A percentile compares a stretch with the other conserved stretches of the same genome.
Conservation (phyloP, 2,113 vertebrate genomes). For the Litocranius walleri region DNA sequence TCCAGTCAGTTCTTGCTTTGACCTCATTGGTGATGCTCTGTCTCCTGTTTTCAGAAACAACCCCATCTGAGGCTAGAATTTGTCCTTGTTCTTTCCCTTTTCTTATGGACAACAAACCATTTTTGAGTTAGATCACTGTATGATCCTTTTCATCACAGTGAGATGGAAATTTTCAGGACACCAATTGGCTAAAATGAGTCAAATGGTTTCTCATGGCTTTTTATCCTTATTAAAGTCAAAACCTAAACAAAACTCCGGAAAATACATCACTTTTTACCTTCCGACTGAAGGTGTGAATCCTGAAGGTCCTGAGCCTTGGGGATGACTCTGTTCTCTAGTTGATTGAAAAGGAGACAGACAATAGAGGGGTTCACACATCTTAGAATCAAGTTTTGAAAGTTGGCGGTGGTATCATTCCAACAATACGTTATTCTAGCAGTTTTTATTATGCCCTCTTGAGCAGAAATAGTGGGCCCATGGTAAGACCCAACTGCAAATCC, state of each 20-base stretch:
- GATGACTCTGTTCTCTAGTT: not conserved
- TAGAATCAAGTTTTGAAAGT: not conserved
- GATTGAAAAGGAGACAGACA: not conserved
- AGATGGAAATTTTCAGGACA: conserved; percentile 38
- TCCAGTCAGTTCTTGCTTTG: not conserved
- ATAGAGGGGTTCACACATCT: not conserved
- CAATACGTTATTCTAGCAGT: not conserved
- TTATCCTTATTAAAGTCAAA: not conserved
- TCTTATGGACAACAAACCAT: not conserved
- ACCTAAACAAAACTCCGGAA: not conserved
- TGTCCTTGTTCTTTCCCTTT: not conserved
- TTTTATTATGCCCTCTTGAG: not conserved
- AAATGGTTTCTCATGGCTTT: not conserved
- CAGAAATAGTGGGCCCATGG: not conserved
- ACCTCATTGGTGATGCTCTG: not conserved
- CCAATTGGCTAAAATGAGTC: conserved; percentile 4
- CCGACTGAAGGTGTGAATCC: not conserved
- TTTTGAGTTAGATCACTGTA: conserved; percentile 13
- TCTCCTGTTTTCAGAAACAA: not conserved
- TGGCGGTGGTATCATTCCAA: not conserved
- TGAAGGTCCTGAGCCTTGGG: not conserved
- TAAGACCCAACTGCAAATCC: not conserved
- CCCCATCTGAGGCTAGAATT: not conserved
- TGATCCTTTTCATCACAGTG: not conserved
- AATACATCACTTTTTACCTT: not conserved